Evolutionary conservation across 2,113 vertebrate species (phyloP).

Genomic region (Antidorcas marsupialis): DNA sequence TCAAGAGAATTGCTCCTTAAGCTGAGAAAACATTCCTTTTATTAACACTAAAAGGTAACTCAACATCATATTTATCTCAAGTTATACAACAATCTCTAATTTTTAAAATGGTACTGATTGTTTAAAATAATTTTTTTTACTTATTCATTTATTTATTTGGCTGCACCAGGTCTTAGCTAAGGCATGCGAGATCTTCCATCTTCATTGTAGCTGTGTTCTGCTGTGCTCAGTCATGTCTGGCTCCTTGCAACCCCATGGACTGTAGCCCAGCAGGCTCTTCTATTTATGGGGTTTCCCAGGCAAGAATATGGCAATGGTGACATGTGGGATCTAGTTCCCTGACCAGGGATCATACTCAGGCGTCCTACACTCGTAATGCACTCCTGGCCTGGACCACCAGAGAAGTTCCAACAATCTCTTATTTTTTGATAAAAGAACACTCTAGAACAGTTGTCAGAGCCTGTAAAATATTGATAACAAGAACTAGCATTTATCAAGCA

Average conservation of each 20-base stretch:
- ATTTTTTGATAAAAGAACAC: background rate
- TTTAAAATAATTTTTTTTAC: background rate
- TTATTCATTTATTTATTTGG: background rate
- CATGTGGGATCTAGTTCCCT: background rate
- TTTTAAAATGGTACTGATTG: background rate
- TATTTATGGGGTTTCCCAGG: background rate
- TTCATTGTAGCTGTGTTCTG: background rate
- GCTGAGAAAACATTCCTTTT: background rate
- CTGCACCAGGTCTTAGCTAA: background rate
- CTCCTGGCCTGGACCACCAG: background rate
- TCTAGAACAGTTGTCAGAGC: background rate
- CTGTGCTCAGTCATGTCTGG: background rate
- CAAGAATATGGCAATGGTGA: background rate
- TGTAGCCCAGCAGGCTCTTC: background rate
- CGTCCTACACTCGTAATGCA: background rate
- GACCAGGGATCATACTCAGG: background rate
- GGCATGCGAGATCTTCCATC: background rate
- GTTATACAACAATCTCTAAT: background rate
- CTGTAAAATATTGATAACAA: background rate
- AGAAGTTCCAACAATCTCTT: background rate
- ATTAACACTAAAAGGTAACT: background rate
- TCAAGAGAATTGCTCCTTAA: background rate
- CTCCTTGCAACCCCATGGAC: background rate
- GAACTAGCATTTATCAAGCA: background rate
- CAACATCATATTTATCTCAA: background rate